phyloP scores from a whole-genome alignment of 2,888 invertebrate genomes.

The Microdon myrmicae region DNA sequence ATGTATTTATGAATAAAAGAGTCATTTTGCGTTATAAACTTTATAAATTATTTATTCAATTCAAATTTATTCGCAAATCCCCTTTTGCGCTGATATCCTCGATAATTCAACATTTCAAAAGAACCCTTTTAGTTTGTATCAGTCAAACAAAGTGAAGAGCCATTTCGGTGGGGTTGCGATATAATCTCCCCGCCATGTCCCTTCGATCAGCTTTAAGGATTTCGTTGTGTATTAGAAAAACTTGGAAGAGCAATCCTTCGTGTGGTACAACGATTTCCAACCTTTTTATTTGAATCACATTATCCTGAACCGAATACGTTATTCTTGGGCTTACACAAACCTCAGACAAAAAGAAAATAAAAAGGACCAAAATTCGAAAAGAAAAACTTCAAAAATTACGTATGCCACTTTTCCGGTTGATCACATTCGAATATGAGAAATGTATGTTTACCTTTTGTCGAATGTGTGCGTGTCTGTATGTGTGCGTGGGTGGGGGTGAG shows the following conservation, averaged over 20 bases:
- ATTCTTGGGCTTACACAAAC: slow-evolving; percentile 34
- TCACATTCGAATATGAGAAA: slow-evolving; percentile 51
- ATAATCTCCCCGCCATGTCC: slow-evolving; percentile 37
- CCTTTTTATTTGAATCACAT: slow-evolving; percentile 52
- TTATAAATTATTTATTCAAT: slow-evolving; percentile 50
- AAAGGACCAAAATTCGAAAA: not conserved
- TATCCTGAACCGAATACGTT: slow-evolving; percentile 37
- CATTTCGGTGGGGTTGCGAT: slow-evolving; percentile 11
- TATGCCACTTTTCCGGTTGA: slow-evolving; percentile 49
- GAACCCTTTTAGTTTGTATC: slow-evolving; percentile 11
- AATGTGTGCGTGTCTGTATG: too few species aligned
- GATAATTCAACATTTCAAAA: slow-evolving; percentile 20
- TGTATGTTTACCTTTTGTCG: slow-evolving; percentile 32
- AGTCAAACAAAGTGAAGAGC: not conserved
- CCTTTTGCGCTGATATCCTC: slow-evolving; percentile 27
- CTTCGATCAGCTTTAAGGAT: slow-evolving; percentile 49
- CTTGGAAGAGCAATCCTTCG: slow-evolving; percentile 19
- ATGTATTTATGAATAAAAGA: slow-evolving; percentile 51
- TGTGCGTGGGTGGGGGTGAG: too few species aligned
- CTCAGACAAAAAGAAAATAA: slow-evolving; percentile 3
- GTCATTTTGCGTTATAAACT: slow-evolving; percentile 46
- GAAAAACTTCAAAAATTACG: slow-evolving; percentile 38
- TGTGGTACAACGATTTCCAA: slow-evolving; percentile 46
- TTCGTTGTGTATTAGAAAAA: slow-evolving; percentile 46
- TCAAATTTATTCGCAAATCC: slow-evolving; percentile 49